Conservation (phyloP, 2,888 invertebrate species). For the Tetranychus piercei region DNA sequence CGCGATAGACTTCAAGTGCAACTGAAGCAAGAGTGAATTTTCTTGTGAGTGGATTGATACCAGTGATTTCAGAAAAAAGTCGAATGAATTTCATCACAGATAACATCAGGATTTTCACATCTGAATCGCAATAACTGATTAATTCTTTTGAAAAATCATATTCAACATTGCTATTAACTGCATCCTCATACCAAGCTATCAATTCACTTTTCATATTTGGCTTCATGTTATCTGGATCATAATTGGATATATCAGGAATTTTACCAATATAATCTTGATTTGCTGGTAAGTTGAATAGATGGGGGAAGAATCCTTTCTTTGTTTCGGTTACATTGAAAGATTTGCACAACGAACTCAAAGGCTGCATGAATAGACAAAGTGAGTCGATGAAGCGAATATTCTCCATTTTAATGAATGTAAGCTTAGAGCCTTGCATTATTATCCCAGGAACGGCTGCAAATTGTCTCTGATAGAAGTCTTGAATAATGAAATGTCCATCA, state of each 20-base stretch:
- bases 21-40: conserved; percentile 23
- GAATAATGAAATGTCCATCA: conserved; percentile 17
- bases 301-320: background rate
- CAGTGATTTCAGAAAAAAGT: conserved; percentile 7
- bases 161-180: conserved; percentile 14
- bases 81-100: no score
- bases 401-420: conserved; percentile 6
- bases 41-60: conserved; percentile 22
- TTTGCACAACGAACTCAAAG: conserved; percentile 12
- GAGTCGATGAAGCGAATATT: conserved; percentile 17
- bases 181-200: background rate
- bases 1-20: conserved; percentile 22
- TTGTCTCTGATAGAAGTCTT: conserved; percentile 13
- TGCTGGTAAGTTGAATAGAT: background rate
- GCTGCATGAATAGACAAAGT: conserved; percentile 16
- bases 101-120: conserved; percentile 21
- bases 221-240: background rate
- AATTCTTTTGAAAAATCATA: conserved; percentile 26
- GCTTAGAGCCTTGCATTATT: conserved; percentile 16
- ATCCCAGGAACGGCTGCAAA: background rate
- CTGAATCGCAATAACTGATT: conserved; percentile 23
- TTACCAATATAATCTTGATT: background rate
- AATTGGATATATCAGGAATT: conserved; percentile 7
- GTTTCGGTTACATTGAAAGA: conserved; percentile 8
- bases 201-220: background rate